Base-by-base conservation (phyloP, 2,888 invertebrate genomes). In the Ichneumoninae sp. region DNA sequence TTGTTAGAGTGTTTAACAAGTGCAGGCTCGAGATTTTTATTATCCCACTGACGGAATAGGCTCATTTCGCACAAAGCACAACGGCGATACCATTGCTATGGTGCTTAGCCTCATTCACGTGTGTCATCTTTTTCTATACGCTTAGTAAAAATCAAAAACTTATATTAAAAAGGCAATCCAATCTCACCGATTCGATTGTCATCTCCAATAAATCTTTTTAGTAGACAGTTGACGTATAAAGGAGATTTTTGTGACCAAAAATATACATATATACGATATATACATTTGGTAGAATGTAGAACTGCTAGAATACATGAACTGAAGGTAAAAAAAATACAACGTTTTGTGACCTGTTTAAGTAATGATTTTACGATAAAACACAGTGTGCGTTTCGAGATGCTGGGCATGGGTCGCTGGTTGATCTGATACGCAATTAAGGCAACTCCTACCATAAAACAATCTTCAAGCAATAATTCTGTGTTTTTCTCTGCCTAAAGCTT, bases 231-330 rank as follows among this genome's bases (percentile, higher is more conserved):
- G 16, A 60, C 30, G 79, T n/a, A 19, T 33, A 30, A 36, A 44
- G 40, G 22, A 7, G 57, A 22, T 47, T 57, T 40, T 30, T n/a
- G 16, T 74, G 36, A 81, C 81, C 74, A 69, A 75, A 78, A 79
- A 84, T 84, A 82, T 79, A 84, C 71, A 79, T 76, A 72, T 79
- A 76, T 57, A 71, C 75, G 65, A 82, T 82, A 84, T 81, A 79
- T 54, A 77, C 57, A 79, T 50, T 82, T 66, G 66, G 44, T 30
- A 47, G 19, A 74, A 70, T 19, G 36, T 81, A 10, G 69, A 71
- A 47, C 26, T 66, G 26, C n/a, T 33, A 66, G 22, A 68, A 44
- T 54, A 66, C 54, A 71, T 76, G 10, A 68, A 44, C 33, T 44
- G 66, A 79, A 84, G 13, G 54, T 71, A 22, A 52, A 44, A 47